Base-by-base conservation (phyloP, 2,888 invertebrate species). In the Therioaphis trifolii region DNA sequence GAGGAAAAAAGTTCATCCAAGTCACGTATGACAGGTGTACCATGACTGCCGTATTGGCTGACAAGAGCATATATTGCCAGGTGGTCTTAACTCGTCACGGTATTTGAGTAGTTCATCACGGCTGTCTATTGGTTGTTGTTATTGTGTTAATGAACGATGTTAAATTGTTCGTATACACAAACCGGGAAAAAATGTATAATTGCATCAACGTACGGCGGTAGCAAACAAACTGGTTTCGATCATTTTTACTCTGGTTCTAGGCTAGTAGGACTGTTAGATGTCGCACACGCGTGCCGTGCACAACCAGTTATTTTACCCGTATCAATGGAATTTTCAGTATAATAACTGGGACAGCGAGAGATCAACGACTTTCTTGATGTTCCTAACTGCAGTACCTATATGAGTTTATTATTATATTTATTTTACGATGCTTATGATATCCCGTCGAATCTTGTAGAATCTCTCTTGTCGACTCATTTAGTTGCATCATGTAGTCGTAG, bases 231-330 rank as follows among this genome's bases (percentile, higher is more conserved):
- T 43, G 71, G 79, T 80, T 80, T 61, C n/a, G 15, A 58, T 58
- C 29, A 29, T 71, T 58, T 71, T 43, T 71, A 58, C 27, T 11
- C 71, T 29, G 71, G 58, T 80, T 71, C 43, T 80, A 80, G 79
- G 79, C 79, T 58, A 80, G 79, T 80, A 58, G 79, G 71, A 52
- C 78, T 68, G 52, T 35, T 55, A 24, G 63, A 78, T 78, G 78
- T 77, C 77, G 78, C 78, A 24, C n/a, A n/a, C 55, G 35, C 78
- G 66, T 66, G 77, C 77, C 77, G 15, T n/a, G 75, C 46, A 15
- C 46, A 27, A 68, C 78, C 78, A 78, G 68, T 66, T 77, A 77
- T 78, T 78, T 63, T 77, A 49, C 63, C 29, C 63, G n/a, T 55
- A 66, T 52, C 52, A 29, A 68, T 40, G 40, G 78, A 52, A 78